Evolutionary conservation across 2,113 vertebrate genomes (phyloP).

Genomic region (Strix uralensis): DNA sequence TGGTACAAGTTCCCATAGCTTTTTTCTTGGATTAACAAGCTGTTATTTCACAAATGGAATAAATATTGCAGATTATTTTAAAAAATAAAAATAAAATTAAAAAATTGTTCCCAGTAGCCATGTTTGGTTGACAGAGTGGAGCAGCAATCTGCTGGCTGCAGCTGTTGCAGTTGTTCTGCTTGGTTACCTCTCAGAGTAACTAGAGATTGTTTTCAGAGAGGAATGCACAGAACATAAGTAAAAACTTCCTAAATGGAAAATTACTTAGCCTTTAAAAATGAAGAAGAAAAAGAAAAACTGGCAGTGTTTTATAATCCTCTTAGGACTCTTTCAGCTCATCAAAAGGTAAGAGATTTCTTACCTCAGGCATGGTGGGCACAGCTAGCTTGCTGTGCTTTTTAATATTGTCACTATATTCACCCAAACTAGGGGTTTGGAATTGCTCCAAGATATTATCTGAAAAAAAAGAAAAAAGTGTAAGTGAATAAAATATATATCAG

Average conservation of each 20-base stretch:
- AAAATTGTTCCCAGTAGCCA: neutral
- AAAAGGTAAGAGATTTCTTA: constrained; percentile 16
- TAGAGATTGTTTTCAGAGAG: neutral
- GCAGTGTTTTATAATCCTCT: constrained; percentile 13
- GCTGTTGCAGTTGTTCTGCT: neutral
- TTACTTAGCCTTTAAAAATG: constrained; percentile 16
- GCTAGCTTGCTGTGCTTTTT: neutral
- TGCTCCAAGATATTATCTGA: neutral
- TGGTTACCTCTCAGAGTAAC: neutral
- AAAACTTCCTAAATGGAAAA: constrained; percentile 10
- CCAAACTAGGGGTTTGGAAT: neutral
- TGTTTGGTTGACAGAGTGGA: neutral
- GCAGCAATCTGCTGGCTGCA: neutral
- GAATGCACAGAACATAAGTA: neutral
- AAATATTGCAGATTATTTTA: neutral
- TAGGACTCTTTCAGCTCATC: neutral
- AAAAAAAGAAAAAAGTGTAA: neutral
- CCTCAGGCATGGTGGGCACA: neutral
- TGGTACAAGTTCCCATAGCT: neutral
- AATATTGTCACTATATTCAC: neutral
- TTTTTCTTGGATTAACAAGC: neutral
- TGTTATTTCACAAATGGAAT: neutral
- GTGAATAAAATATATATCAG: neutral
- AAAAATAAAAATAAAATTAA: neutral
- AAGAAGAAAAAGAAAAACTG: neutral